Evolutionary conservation across 2,113 vertebrate genomes (phyloP).

Genomic region (Catharus fuscescens): DNA sequence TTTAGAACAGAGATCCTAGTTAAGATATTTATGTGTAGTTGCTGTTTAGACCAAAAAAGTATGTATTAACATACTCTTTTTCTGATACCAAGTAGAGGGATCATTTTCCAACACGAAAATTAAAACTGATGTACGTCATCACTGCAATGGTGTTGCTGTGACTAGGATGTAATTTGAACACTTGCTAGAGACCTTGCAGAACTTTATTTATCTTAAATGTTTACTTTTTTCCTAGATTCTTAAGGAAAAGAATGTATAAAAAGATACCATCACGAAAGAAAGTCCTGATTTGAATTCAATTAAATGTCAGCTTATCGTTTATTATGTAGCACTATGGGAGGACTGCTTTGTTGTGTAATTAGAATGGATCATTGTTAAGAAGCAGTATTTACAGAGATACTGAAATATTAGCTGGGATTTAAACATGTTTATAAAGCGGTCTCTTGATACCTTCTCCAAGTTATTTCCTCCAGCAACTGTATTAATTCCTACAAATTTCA

Average conservation of each 20-base stretch:
- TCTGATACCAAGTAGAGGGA: background rate
- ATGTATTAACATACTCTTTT: background rate
- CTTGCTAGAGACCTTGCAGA: background rate
- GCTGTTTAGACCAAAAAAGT: background rate
- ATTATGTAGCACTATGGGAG: background rate
- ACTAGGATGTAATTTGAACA: background rate
- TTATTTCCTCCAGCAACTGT: background rate
- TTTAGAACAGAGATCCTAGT: background rate
- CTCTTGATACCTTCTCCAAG: slow-evolving; percentile 7
- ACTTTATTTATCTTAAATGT: background rate
- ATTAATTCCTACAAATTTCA: background rate
- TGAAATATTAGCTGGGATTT: slow-evolving; percentile 25
- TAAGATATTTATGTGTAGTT: background rate
- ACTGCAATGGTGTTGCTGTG: background rate
- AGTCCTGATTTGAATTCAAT: background rate
- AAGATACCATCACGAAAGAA: background rate
- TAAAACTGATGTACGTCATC: background rate
- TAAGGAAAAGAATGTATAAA: background rate
- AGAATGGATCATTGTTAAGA: background rate
- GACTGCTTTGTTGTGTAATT: slow-evolving; percentile 16
- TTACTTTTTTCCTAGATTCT: background rate
- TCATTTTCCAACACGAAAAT: background rate
- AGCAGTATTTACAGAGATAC: slow-evolving; percentile 16
- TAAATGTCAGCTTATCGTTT: background rate
- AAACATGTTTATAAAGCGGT: background rate